phyloP scores from a whole-genome alignment of 2,113 vertebrate species.

The Lontra canadensis region DNA sequence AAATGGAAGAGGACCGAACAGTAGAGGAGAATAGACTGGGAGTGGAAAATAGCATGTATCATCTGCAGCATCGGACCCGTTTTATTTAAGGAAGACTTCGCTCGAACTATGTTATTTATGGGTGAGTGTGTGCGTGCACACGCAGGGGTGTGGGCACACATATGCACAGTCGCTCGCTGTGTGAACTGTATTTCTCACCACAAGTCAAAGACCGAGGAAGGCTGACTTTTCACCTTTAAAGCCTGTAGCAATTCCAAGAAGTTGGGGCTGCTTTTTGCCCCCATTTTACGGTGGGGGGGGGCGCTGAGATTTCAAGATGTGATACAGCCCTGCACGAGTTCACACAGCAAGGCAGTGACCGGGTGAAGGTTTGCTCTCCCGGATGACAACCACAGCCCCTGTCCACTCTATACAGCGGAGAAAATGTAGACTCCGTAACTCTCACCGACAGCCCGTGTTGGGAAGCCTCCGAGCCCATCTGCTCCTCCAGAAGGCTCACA shows the following conservation, averaged over 20 bases:
- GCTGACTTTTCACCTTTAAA: not conserved
- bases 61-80: not conserved
- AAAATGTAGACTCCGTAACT: conserved; percentile 77
- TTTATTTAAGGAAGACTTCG: not conserved
- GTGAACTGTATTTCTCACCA: not conserved
- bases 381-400: conserved; percentile 26
- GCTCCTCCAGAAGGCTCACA: conserved; percentile 86
- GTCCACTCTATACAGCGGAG: conserved; percentile 69
- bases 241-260: not conserved
- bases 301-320: not conserved
- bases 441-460: conserved; percentile 74
- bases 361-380: not conserved
- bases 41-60: not conserved
- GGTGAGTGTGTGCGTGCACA: not conserved
- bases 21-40: too few species aligned
- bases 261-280: not conserved
- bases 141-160: accelerated
- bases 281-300: not conserved
- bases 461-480: conserved; percentile 86
- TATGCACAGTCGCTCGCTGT: accelerated
- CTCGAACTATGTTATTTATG: not conserved
- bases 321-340: not conserved
- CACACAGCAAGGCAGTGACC: not conserved
- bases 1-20: not conserved
- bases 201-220: not conserved